Conservation (phyloP, 2,797 vertebrate species). For the Ciconia nigra region DNA sequence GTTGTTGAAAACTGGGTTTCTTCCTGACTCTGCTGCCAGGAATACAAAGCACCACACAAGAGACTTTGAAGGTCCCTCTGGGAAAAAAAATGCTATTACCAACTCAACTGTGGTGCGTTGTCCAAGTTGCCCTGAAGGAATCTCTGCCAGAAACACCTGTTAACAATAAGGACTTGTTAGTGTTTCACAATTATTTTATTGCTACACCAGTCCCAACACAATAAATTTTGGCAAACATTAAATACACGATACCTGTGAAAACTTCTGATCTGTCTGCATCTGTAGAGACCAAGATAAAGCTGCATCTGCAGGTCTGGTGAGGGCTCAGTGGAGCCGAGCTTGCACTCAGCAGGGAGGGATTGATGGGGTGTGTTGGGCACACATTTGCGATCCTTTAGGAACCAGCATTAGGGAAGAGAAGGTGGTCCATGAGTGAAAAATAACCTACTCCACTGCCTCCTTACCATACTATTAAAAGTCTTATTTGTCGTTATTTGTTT, state of each 20-base stretch:
- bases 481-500: background rate
- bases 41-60: conserved; percentile 2
- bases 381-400: background rate
- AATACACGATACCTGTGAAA: background rate
- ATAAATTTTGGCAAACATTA: conserved; percentile 9
- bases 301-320: background rate
- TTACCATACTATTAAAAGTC: background rate
- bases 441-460: background rate
- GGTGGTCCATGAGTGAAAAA: background rate
- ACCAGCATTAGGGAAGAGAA: background rate
- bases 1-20: conserved; percentile 11
- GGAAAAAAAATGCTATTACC: conserved; percentile 20
- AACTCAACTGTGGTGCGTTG: background rate
- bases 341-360: background rate
- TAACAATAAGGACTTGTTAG: conserved; percentile 64
- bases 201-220: background rate
- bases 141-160: conserved; percentile 58
- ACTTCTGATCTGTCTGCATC: background rate
- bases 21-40: conserved; percentile 7
- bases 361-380: background rate
- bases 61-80: conserved; percentile 29
- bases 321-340: background rate
- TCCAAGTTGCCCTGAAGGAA: conserved; percentile 41
- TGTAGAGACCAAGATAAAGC: background rate
- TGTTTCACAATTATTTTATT: conserved; percentile 62